Base-by-base conservation (phyloP, 2,888 invertebrate species). In the Oxytorus armatus region DNA sequence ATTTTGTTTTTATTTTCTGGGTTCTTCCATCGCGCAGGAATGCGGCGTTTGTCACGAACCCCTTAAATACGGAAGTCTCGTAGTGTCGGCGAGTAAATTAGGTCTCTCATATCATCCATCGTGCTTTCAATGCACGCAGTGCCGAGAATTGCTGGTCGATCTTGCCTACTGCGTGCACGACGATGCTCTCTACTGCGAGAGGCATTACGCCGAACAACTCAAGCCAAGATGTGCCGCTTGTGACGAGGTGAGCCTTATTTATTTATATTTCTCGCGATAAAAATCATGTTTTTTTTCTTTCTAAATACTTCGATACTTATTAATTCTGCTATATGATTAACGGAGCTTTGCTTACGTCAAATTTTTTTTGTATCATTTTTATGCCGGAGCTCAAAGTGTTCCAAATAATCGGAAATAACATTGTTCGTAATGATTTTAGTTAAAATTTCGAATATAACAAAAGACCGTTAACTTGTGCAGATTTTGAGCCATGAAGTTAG, bases 191-290 rank as follows among this genome's bases (percentile, higher is more conserved):
- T 98, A 96, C 93, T 98, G 98, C 92, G 98, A 98, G 90, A 94
- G 98, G 83, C 99, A 99, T 93, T 99, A 98, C 92, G 98, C 98
- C 65, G 99, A 99, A 92, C 95, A 96, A 89, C 94, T 99, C 90
- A 98, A 98, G 92, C 98, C 99, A 14, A 94, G 99, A 88, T 99
- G 99, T 92, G 95, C 97, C 82, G 97, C 98, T 86, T 99, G 99
- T 93, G 99, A 99, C 93, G 99, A 99, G 97, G 99, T 99, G 91
- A 94, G 96, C 93, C 39, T 61, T 14, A 14, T 14, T 29, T 57
- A 8, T 33, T 14, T 53, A 11, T 21, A 21, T 44, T 33, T 18
- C 55, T 16, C 29, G 7, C 8, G 3, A 36, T 10, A 39, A 68
- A 39, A 23, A 47, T 29, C 29, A 5, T 8, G 11, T 18, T n/a